Evolutionary conservation across 2,113 vertebrate species (phyloP).

Genomic region (Corydoras sp.): DNA sequence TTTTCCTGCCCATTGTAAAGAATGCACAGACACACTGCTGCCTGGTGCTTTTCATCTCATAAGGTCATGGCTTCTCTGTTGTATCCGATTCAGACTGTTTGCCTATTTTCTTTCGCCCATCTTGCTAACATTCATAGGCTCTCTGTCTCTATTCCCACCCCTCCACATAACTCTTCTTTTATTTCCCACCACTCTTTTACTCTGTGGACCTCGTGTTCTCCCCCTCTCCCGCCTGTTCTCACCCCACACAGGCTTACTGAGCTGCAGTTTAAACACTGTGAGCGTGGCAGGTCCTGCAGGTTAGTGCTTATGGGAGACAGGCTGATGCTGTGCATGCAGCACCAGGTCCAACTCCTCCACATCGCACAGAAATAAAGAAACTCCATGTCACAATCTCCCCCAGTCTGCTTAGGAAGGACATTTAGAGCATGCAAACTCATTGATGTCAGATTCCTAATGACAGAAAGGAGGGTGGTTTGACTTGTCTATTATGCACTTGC

Average conservation of each 20-base stretch:
- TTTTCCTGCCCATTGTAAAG: neutral
- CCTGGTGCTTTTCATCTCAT: neutral
- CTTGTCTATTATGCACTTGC: neutral
- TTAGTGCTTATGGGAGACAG: conserved; percentile 7
- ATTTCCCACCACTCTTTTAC: neutral
- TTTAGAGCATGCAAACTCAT: neutral
- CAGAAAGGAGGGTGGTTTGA: neutral
- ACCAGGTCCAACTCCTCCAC: neutral
- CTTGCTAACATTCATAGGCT: neutral
- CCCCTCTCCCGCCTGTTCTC: neutral
- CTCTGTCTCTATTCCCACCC: neutral
- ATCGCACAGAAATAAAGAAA: neutral
- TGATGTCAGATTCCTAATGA: neutral
- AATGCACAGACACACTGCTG: neutral
- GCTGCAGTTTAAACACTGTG: conserved; percentile 10
- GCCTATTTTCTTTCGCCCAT: neutral
- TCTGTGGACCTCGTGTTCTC: neutral
- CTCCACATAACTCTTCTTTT: neutral
- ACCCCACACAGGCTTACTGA: neutral
- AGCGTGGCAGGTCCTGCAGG: conserved; percentile 10
- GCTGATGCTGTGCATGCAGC: neutral
- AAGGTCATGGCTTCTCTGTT: neutral
- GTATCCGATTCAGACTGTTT: neutral
- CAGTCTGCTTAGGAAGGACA: too few relatives aligned
- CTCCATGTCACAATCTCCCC: neutral